A percentile compares a stretch with the other conserved stretches of the same genome.
Conservation (phyloP, 30 jellyfish, hydroid and myxozoan species). For the Turritopsis dohrnii region DNA sequence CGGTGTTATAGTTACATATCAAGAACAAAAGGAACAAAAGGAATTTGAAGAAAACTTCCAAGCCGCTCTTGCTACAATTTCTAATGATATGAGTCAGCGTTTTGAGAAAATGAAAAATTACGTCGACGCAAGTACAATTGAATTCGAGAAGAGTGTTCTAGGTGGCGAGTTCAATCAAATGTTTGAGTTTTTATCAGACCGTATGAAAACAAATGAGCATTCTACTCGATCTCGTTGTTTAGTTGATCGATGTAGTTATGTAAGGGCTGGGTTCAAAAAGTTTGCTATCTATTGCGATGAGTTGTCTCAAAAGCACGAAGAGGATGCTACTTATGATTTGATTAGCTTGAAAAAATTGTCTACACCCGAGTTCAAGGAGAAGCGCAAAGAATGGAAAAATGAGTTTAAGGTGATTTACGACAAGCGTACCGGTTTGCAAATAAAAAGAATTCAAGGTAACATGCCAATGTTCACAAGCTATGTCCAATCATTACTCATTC, state of each 20-base stretch:
- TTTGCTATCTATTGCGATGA: slow-evolving; percentile 1
- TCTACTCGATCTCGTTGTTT: neutral
- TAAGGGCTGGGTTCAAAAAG: slow-evolving; percentile 6
- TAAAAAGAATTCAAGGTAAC: neutral
- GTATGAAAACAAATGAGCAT: neutral
- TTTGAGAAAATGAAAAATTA: neutral
- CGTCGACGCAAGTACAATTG: slow-evolving; percentile 2
- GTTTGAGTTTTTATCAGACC: neutral
- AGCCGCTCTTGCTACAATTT: neutral
- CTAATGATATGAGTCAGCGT: neutral
- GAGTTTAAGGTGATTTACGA: neutral
- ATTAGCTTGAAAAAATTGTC: neutral
- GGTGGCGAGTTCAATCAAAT: slow-evolving; percentile 1
- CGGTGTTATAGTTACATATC: slow-evolving; percentile 1
- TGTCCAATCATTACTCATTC: neutral
- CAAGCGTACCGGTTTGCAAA: neutral
- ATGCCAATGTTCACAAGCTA: neutral
- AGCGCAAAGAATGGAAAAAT: neutral
- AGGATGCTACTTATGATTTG: neutral
- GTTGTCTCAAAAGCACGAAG: neutral
- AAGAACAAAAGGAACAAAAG: neutral
- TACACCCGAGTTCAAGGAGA: neutral
- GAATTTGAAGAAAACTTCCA: neutral
- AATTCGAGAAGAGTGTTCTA: neutral
- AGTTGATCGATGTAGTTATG: neutral